Evolutionary conservation across 2,888 invertebrate genomes (phyloP).

Genomic region (Pedicia rivosa): DNA sequence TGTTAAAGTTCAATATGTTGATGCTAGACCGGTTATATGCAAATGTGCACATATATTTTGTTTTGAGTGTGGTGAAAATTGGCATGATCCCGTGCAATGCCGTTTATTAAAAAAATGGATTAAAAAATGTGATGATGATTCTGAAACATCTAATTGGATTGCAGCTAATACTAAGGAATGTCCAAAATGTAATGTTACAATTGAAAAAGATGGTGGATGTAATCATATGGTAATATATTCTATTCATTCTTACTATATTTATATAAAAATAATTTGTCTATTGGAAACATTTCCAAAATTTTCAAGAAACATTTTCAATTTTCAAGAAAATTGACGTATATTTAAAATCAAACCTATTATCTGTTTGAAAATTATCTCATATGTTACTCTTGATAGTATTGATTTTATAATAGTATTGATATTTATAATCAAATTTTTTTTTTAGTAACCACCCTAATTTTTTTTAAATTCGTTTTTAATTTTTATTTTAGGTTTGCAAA

Average conservation of each 20-base stretch:
- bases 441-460: not conserved
- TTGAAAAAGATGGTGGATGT: slow-evolving; percentile 95
- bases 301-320: no score
- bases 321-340: no score
- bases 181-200: slow-evolving; percentile 94
- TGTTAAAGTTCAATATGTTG: slow-evolving; percentile 79
- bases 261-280: slow-evolving; percentile 2
- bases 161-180: slow-evolving; percentile 99
- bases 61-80: slow-evolving; percentile 90
- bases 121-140: slow-evolving; percentile 98
- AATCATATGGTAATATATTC: slow-evolving; percentile 72
- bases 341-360: no score
- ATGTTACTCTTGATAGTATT: no score
- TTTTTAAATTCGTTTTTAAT: not conserved
- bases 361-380: no score
- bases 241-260: slow-evolving; percentile 9
- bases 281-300: no score
- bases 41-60: slow-evolving; percentile 89
- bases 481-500: slow-evolving; percentile 50
- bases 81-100: slow-evolving; percentile 98
- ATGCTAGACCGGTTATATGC: slow-evolving; percentile 82
- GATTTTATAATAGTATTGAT: no score
- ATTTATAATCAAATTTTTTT: no score
- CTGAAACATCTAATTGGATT: slow-evolving; percentile 98
- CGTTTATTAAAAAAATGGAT: slow-evolving; percentile 88